Conservation (phyloP, 1,140 invertebrate species). For the Drosophila sp. region DNA sequence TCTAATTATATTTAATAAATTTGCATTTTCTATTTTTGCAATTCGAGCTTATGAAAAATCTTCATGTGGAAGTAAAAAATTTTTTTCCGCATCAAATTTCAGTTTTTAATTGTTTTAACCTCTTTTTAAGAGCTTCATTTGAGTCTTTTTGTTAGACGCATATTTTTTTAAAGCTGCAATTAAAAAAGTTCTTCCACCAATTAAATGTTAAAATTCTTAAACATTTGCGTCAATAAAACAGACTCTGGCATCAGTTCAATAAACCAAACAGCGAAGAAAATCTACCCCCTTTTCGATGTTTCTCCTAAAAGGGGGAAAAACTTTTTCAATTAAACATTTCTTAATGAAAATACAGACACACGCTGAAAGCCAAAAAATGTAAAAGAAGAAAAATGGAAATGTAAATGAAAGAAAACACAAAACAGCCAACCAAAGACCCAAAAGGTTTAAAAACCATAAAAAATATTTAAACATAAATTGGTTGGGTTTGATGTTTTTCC, state of each 20-base stretch:
- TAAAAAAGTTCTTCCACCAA: slow-evolving; percentile 1
- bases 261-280: slow-evolving; percentile 19
- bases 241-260: slow-evolving; percentile 56
- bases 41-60: too few relatives aligned
- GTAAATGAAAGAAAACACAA: slow-evolving; percentile 9
- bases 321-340: slow-evolving; percentile 77
- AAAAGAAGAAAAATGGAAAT: slow-evolving; percentile 5
- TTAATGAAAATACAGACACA: slow-evolving; percentile 64
- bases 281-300: slow-evolving; percentile 33
- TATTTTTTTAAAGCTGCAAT: slow-evolving; percentile 9
- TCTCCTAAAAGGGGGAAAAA: slow-evolving; percentile 61
- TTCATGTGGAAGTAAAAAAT: too few relatives aligned
- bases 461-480: slow-evolving; percentile 67
- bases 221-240: slow-evolving; percentile 15
- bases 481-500: slow-evolving; percentile 48
- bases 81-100: not conserved
- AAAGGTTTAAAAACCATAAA: slow-evolving; percentile 49
- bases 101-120: slow-evolving; percentile 1
- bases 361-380: slow-evolving; percentile 34
- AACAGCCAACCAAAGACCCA: slow-evolving; percentile 2
- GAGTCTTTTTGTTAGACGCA: not conserved
- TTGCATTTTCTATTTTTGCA: too few relatives aligned
- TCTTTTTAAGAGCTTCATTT: not conserved
- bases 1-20: too few relatives aligned
- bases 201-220: slow-evolving; percentile 8